Conservation (phyloP, 2,113 vertebrate genomes). For the Lethenteron reissneri region DNA sequence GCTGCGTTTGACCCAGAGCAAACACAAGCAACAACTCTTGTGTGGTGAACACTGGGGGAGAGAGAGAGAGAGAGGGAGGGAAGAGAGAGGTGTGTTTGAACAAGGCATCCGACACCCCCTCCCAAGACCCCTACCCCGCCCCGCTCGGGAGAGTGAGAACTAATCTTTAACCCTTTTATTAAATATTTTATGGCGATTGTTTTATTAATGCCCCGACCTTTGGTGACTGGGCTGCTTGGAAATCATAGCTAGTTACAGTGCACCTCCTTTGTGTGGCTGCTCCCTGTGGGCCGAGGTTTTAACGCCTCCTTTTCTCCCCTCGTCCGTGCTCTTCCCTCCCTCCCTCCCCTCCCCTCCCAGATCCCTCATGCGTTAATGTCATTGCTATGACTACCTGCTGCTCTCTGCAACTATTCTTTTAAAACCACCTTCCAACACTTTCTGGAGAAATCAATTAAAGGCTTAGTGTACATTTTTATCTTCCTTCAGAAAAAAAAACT, state of each 20-base stretch:
- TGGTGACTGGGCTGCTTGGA: constrained; percentile 1
- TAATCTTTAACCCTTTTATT: too few species aligned
- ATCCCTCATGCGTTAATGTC: constrained; percentile 6
- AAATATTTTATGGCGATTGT: constrained; percentile 1
- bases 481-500: too few species aligned
- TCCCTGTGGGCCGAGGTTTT: too few species aligned
- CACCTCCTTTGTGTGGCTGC: not conserved
- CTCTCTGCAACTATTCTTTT: constrained; percentile 3
- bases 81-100: too few species aligned
- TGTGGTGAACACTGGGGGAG: too few species aligned
- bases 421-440: not conserved
- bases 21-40: too few species aligned
- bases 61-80: too few species aligned
- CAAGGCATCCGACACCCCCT: too few species aligned
- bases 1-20: too few species aligned
- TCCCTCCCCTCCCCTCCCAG: not conserved
- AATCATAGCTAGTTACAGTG: constrained; percentile 4
- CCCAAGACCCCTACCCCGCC: too few species aligned
- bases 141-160: too few species aligned
- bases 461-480: not conserved
- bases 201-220: constrained; percentile 4
- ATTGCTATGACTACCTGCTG: constrained; percentile 5
- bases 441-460: constrained; percentile 1
- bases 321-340: not conserved
- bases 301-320: too few species aligned